Evolutionary conservation across 1,140 invertebrate genomes (phyloP), one percentile per base, ranked within the genome.

Genomic region (Tetragonula clypearis): DNA sequence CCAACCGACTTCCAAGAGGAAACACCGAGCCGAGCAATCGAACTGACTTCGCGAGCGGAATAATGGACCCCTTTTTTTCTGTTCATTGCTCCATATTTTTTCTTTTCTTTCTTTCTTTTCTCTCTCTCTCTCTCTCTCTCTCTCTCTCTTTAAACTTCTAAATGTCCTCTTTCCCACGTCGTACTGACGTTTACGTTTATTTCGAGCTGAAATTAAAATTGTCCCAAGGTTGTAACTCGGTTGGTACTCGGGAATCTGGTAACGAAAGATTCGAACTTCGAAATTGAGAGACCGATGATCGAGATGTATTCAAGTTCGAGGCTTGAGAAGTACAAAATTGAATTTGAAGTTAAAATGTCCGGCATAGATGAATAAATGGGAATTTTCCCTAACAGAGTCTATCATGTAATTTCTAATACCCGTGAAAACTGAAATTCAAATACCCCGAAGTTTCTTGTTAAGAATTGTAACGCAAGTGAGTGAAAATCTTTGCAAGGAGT

Each of bases 71-170:
- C 41, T 55, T 53, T 55, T 55, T 53, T n/a, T 8, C n/a, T 49
- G 11, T 49, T 15, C 30, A 8, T 21, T 72, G 8, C 2, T 72
- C 21, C 8, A 53, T 15, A 9, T 72, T 72, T n/a, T 41, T n/a
- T 49, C 5, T 71, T 69, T 21, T 41, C 9, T 69, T 21, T 41
- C 3, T 0, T 41, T 9, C 1, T 11, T 21, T 11, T n/a, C 11
- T 23, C 8, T 5, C 15, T 23, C 6, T 15, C 15, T 0, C 1
- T 15, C 3, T 1, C 23, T 1, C 8, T 5, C 15, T 23, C 6
- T 15, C 15, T 0, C 1, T 15, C 3, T 1, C 23, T 41, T 71
- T 14, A 26, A 49, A 49, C 41, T 8, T 49, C 41, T 49, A 49
- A 8, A 49, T 49, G 41, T 8, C 0, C 41, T 49, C 41, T 49